These are phyloP conservation scores for Carcina quercana DNA, from an alignment of 2,888 invertebrate genomes.

Conservation along the genomic window DNA sequence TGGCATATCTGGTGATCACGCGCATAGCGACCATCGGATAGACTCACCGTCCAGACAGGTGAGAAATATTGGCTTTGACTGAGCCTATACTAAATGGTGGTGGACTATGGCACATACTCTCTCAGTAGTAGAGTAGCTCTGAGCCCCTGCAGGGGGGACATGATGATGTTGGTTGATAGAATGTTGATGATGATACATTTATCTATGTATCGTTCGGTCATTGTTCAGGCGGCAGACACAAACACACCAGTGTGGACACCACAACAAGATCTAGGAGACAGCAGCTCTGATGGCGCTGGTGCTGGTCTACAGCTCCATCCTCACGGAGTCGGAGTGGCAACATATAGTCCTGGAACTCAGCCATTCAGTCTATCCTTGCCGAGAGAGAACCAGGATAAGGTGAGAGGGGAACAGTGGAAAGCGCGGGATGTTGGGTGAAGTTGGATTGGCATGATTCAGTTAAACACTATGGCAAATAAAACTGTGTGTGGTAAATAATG, in stretches of 20 bases:
- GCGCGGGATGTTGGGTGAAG: constrained; percentile 47
- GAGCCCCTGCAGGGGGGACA: no score
- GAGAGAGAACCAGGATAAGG: constrained; percentile 70
- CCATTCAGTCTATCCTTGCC: constrained; percentile 86
- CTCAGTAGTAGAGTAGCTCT: no score
- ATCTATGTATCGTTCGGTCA: neutral
- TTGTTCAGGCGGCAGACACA: constrained; percentile 27
- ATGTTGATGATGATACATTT: no score
- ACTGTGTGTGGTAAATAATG: constrained; percentile 2
- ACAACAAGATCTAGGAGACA: constrained; percentile 87
- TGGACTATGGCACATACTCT: no score
- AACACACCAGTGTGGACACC: constrained; percentile 81
- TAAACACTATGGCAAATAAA: neutral
- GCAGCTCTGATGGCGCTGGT: constrained; percentile 57
- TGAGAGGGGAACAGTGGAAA: constrained; percentile 27
- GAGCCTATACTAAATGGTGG: no score
- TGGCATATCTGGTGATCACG: constrained; percentile 85
- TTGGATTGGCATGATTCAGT: constrained; percentile 5
- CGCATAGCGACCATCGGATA: constrained; percentile 58
- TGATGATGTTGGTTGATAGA: no score
- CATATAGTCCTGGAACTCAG: constrained; percentile 69
- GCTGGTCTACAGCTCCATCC: constrained; percentile 18
- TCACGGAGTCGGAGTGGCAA: constrained; percentile 33
- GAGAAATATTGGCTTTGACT: neutral
- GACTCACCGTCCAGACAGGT: constrained; percentile 59